Evolutionary conservation across 1,140 invertebrate species (phyloP).

Genomic region (Sitodiplosis mosellana): DNA sequence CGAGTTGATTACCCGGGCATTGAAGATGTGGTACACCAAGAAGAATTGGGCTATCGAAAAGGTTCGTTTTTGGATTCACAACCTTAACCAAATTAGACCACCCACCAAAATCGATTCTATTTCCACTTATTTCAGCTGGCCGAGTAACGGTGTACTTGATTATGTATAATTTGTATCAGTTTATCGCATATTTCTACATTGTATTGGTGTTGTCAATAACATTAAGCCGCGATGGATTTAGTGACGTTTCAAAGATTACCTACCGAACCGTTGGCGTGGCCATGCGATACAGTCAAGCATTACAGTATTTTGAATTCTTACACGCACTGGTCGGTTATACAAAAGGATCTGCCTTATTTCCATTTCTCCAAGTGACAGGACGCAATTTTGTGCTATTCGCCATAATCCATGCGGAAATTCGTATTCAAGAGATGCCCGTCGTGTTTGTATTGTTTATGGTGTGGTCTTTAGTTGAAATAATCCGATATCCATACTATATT

Average conservation of each 20-base stretch:
- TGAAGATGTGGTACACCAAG: slow-evolving; percentile 54
- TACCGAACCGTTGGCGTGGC: slow-evolving; percentile 60
- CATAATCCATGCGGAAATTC: slow-evolving; percentile 65
- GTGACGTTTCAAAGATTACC: slow-evolving; percentile 48
- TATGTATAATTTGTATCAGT: slow-evolving; percentile 82
- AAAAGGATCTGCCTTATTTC: slow-evolving; percentile 42
- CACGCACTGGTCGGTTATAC: slow-evolving; percentile 81
- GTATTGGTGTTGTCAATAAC: slow-evolving; percentile 51
- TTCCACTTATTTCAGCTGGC: slow-evolving; percentile 41
- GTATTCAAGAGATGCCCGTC: slow-evolving; percentile 71
- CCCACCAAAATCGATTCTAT: slow-evolving; percentile 1
- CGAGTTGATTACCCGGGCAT: slow-evolving; percentile 57
- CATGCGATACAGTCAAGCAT: slow-evolving; percentile 62
- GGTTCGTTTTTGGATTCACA: slow-evolving; percentile 26
- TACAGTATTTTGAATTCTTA: slow-evolving; percentile 75
- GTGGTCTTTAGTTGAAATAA: slow-evolving; percentile 64
- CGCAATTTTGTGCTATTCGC: slow-evolving; percentile 63
- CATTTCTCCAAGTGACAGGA: slow-evolving; percentile 54
- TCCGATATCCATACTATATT: slow-evolving; percentile 85
- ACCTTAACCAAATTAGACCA: background rate
- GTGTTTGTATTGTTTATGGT: slow-evolving; percentile 72
- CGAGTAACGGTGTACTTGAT: slow-evolving; percentile 71
- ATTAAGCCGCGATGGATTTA: slow-evolving; percentile 48
- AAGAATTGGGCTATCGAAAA: slow-evolving; percentile 61
- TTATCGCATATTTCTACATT: slow-evolving; percentile 69